Conservation (phyloP, 2,113 vertebrate genomes). For the Phalacrocorax pelagicus region DNA sequence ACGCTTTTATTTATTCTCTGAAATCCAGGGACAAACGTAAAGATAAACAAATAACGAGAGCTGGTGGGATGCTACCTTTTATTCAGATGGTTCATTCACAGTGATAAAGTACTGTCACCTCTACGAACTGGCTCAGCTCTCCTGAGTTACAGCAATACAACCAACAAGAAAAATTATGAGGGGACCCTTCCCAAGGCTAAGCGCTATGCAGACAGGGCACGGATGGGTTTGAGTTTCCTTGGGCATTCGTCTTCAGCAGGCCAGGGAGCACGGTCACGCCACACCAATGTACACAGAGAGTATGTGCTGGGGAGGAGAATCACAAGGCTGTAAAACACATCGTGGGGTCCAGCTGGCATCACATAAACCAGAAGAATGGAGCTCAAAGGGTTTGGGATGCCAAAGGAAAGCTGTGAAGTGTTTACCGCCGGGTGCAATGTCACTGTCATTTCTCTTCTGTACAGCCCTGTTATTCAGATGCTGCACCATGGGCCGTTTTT, state of each 20-base stretch:
- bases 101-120: not conserved
- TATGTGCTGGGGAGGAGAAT: not conserved
- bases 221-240: not conserved
- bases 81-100: not conserved
- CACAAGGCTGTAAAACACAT: constrained; percentile 16
- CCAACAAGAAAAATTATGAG: not conserved
- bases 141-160: not conserved
- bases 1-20: not conserved
- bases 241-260: not conserved
- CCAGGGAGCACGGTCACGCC: not conserved
- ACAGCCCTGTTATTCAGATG: not conserved
- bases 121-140: not conserved
- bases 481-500: not conserved
- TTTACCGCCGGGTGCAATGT: not conserved
- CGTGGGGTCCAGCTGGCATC: not conserved
- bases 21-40: not conserved
- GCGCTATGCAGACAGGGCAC: not conserved
- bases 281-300: not conserved
- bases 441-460: not conserved
- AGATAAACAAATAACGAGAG: not conserved
- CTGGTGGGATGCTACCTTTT: not conserved
- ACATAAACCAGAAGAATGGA: not conserved
- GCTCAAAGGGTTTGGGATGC: not conserved
- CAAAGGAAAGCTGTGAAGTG: constrained; percentile 3
- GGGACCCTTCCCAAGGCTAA: not conserved